Conservation (phyloP, 2,797 vertebrate genomes). For the Pelobates cultripes region DNA sequence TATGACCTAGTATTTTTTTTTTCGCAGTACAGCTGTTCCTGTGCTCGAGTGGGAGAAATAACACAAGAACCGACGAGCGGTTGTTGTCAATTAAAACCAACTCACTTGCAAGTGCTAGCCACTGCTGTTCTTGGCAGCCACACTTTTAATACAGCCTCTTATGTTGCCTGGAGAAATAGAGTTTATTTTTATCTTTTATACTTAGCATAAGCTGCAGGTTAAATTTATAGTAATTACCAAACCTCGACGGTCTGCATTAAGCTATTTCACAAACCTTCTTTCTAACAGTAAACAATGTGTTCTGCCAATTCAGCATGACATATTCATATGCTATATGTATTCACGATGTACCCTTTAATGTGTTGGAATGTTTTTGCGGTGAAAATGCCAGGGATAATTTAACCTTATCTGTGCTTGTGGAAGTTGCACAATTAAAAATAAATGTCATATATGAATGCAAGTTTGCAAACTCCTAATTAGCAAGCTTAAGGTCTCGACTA, state of each 20-base stretch:
- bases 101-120: slow-evolving; percentile 19
- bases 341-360: background rate
- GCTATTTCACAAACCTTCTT: slow-evolving; percentile 19
- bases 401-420: background rate
- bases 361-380: background rate
- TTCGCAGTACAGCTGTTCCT: slow-evolving; percentile 29
- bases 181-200: slow-evolving; percentile 49
- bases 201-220: slow-evolving; percentile 30
- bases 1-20: slow-evolving; percentile 35
- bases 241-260: slow-evolving; percentile 16
- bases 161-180: slow-evolving; percentile 16
- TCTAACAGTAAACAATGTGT: slow-evolving; percentile 9
- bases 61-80: slow-evolving; percentile 20
- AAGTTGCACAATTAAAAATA: background rate
- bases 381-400: background rate
- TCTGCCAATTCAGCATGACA: slow-evolving; percentile 22
- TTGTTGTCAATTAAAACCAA: slow-evolving; percentile 38
- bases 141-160: slow-evolving; percentile 6
- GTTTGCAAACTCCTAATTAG: slow-evolving; percentile 1
- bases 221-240: slow-evolving; percentile 41
- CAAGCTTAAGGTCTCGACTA: background rate
- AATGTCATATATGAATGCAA: background rate
- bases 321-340: background rate
- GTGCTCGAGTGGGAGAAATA: slow-evolving; percentile 21
- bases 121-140: slow-evolving; percentile 19